phyloP scores from a whole-genome alignment of 2,888 invertebrate genomes.

The Noctua comes region DNA sequence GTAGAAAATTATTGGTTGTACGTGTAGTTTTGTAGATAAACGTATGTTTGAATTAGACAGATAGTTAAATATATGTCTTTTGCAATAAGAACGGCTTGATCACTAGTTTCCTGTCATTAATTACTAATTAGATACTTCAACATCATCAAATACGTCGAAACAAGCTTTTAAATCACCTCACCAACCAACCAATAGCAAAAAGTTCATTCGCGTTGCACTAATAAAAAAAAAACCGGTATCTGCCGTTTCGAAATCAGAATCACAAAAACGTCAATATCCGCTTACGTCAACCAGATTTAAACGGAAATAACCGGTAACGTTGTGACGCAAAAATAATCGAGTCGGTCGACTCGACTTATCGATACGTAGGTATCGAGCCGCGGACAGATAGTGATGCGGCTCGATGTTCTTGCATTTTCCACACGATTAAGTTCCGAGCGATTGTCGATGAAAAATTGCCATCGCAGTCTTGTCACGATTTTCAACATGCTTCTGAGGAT shows the following conservation, averaged over 20 bases:
- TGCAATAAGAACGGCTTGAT: neutral
- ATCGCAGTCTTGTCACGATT: slow-evolving; percentile 75
- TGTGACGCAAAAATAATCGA: slow-evolving; percentile 60
- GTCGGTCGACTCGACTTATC: slow-evolving; percentile 43
- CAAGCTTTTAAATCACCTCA: slow-evolving; percentile 3
- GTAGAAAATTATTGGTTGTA: neutral
- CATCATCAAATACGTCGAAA: slow-evolving; percentile 16
- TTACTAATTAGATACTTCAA: slow-evolving; percentile 13
- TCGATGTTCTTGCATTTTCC: slow-evolving; percentile 79
- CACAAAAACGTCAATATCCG: slow-evolving; percentile 54
- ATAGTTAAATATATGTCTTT: neutral
- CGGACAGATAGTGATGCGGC: slow-evolving; percentile 60
- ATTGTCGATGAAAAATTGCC: slow-evolving; percentile 78
- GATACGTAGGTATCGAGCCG: slow-evolving; percentile 48
- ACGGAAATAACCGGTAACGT: slow-evolving; percentile 53
- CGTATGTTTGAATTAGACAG: neutral
- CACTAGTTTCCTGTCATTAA: slow-evolving; percentile 8
- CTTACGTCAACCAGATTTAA: slow-evolving; percentile 54
- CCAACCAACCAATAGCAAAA: slow-evolving; percentile 20
- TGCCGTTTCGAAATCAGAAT: slow-evolving; percentile 44
- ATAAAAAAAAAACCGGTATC: slow-evolving; percentile 35
- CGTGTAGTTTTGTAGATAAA: no score
- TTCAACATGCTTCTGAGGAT: slow-evolving; percentile 68
- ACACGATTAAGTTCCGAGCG: slow-evolving; percentile 77
- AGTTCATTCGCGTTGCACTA: slow-evolving; percentile 6